These are phyloP conservation scores for Cheumatopsyche charites DNA, from an alignment of 1,140 invertebrate genomes.

Conservation along the genomic window DNA sequence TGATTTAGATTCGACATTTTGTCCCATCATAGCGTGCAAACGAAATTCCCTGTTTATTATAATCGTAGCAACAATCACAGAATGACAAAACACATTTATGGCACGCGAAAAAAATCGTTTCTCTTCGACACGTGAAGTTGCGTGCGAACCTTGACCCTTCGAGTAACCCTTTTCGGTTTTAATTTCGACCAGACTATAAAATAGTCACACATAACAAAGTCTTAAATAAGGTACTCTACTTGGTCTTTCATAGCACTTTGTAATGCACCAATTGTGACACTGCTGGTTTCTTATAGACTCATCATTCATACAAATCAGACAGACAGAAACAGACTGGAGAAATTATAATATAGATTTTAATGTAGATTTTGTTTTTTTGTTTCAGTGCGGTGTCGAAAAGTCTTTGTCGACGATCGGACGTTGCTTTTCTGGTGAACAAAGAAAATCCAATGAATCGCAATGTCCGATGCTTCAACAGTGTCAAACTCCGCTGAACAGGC, in stretches of 20 bases:
- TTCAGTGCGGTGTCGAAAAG: slow-evolving; percentile 71
- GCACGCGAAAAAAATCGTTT: not conserved
- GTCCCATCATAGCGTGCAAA: not conserved
- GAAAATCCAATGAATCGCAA: slow-evolving; percentile 75
- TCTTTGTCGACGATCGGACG: slow-evolving; percentile 61
- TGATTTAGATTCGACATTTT: not conserved
- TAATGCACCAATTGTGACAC: too few relatives aligned
- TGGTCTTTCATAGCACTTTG: too few relatives aligned
- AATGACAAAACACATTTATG: slow-evolving; percentile 10
- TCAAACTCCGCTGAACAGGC: slow-evolving; percentile 56
- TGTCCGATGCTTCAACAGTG: slow-evolving; percentile 70
- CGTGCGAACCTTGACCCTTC: slow-evolving; percentile 13
- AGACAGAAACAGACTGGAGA: too few relatives aligned
- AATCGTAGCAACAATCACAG: slow-evolving; percentile 10
- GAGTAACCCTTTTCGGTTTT: not conserved
- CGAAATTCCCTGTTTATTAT: slow-evolving; percentile 1
- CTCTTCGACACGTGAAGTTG: slow-evolving; percentile 1
- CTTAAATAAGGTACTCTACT: too few relatives aligned
- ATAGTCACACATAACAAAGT: too few relatives aligned
- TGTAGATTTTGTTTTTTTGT: slow-evolving; percentile 52
- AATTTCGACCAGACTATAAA: too few relatives aligned
- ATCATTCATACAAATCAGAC: too few relatives aligned
- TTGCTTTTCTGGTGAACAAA: slow-evolving; percentile 66
- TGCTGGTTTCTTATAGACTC: too few relatives aligned
- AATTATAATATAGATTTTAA: not conserved